Percentiles rank a stretch among this genome's conserved stretches.
Evolutionary conservation across 2,113 vertebrate genomes (phyloP).

Genomic region (Phalacrocorax brasilianus): DNA sequence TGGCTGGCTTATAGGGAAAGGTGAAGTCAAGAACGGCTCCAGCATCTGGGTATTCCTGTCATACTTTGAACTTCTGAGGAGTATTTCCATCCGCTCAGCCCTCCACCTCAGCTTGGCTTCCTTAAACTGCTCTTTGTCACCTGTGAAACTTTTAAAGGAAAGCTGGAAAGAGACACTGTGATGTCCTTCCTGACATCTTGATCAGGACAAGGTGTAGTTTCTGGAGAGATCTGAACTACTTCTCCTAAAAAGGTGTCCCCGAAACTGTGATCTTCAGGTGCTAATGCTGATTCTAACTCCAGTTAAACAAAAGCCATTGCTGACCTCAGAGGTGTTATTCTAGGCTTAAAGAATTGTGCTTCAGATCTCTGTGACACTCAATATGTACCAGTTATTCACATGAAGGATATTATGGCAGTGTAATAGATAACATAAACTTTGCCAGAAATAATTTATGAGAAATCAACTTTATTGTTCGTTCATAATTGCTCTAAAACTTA

Average conservation of each 20-base stretch:
- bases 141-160: not conserved
- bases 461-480: not conserved
- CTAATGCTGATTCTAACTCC: not conserved
- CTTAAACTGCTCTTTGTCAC: not conserved
- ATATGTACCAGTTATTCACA: not conserved
- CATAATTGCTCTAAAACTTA: not conserved
- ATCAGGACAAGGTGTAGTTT: not conserved
- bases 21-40: not conserved
- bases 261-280: not conserved
- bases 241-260: not conserved
- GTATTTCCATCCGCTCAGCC: not conserved
- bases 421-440: not conserved
- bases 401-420: not conserved
- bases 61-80: not conserved
- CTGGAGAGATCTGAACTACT: not conserved
- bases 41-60: fast-evolving
- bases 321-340: not conserved
- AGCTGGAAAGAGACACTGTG: not conserved
- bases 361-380: not conserved
- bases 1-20: not conserved
- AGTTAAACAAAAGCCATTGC: not conserved
- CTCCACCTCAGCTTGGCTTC: not conserved
- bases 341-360: not conserved
- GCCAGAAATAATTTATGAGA: not conserved
- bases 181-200: not conserved